Evolutionary conservation across 2,113 vertebrate species (phyloP), one percentile per base, ranked within the genome.

Genomic region (Lophura nycthemera): DNA sequence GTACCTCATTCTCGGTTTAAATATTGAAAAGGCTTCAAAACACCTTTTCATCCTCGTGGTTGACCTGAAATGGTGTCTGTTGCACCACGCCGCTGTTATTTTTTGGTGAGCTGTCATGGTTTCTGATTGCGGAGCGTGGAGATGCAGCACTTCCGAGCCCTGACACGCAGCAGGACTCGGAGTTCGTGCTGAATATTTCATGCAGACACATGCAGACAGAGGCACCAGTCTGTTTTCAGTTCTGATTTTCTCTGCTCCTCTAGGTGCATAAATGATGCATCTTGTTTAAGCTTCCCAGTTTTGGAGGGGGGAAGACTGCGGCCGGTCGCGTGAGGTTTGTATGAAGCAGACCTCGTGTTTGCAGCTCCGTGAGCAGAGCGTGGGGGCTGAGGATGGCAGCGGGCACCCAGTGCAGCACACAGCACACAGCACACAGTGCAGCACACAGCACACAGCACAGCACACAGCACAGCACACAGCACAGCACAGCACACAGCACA

Each of bases 141-240:
- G 67, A 40, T 7, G 48, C 14, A 1, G 76, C 7, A n/a, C 73
- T 70, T 71, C 90, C 4, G 1, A 88, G 94, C 81, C 93, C 92
- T 30, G 90, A 50, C 94, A 94, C 90, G 1, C 93, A 91, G 94
- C 95, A 59, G 93, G 96, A 43, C 81, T 60, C 7, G 6, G 65
- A 19, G 7, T 71, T 60, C 10, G 40, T 81, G 86, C 96, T 97
- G 94, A 97, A 96, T 96, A 96, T 97, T 97, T 96, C 96, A 97
- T 96, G 88, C 77, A 86, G 92, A 87, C 87, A 80, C 89, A 65
- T 71, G 87, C 91, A 88, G 92, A 56, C 90, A 84, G 59, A 93
- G 88, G 80, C 89, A 65, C 42, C 65, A 4, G 73, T 1, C 93
- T 93, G 89, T 72, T 94, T 73, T 86, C 93, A 61, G 7, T 80